These are phyloP conservation scores for Ophthalmolycus amberensis DNA, from an alignment of 2,113 vertebrate species.

Conservation along the genomic window DNA sequence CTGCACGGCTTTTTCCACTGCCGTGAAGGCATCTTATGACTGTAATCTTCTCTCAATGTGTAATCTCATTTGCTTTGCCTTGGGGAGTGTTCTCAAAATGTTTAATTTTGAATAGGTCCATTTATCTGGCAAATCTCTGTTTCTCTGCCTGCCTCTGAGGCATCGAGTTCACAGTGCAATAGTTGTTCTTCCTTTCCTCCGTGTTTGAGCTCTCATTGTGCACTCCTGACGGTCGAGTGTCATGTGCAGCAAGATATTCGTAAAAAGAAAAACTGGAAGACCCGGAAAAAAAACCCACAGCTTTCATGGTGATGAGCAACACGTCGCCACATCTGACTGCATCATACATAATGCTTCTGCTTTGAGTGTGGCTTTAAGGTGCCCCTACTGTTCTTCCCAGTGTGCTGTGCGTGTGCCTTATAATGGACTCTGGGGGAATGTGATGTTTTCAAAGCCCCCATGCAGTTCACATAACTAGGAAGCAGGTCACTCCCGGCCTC, in stretches of 20 bases:
- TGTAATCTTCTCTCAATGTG: slow-evolving; percentile 33
- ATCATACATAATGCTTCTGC: slow-evolving; percentile 81
- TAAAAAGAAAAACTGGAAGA: neutral
- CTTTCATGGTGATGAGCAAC: neutral
- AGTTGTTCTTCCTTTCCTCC: slow-evolving; percentile 34
- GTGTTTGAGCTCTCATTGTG: neutral
- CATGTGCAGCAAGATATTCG: slow-evolving; percentile 35
- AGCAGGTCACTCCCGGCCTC: slow-evolving; percentile 53
- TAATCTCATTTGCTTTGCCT: slow-evolving; percentile 43
- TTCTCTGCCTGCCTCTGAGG: slow-evolving; percentile 50
- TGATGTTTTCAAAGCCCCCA: slow-evolving; percentile 52
- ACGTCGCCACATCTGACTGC: neutral
- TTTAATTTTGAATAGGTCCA: slow-evolving; percentile 54
- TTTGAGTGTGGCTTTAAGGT: slow-evolving; percentile 54
- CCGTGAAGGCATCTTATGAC: slow-evolving; percentile 52
- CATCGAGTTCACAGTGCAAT: slow-evolving; percentile 51
- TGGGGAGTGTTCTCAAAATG: slow-evolving; percentile 37
- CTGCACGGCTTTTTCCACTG: neutral
- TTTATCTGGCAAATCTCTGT: slow-evolving; percentile 56
- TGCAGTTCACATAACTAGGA: slow-evolving; percentile 79
- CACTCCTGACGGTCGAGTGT: slow-evolving; percentile 46
- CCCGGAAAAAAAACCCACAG: neutral
- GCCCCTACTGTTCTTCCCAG: slow-evolving; percentile 50
- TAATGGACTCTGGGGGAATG: slow-evolving; percentile 43
- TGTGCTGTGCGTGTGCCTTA: slow-evolving; percentile 54